Percentiles rank a stretch among this genome's conserved stretches.
phyloP scores from a whole-genome alignment of 2,113 vertebrate species.

The Phaethornis superciliosus region DNA sequence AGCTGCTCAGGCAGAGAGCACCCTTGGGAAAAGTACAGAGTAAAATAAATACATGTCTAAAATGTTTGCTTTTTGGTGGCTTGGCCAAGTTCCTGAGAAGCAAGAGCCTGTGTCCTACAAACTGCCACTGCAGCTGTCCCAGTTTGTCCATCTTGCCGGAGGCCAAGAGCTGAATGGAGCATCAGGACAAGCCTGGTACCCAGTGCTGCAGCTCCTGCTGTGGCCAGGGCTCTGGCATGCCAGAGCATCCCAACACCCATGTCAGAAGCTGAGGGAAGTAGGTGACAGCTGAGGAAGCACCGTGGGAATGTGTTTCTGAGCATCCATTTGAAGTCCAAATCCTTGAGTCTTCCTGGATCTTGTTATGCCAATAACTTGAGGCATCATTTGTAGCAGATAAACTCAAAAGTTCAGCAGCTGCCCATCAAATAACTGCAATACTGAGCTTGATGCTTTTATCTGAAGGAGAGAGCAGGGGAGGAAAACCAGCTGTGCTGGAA shows the following conservation, averaged over 20 bases:
- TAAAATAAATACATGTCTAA: constrained; percentile 53
- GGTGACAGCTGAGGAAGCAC: not conserved
- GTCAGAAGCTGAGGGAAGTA: not conserved
- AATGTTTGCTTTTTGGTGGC: constrained; percentile 48
- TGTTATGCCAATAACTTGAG: not conserved
- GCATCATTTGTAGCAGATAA: not conserved
- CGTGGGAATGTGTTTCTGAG: not conserved
- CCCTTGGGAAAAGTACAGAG: constrained; percentile 49
- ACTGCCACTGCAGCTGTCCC: not conserved
- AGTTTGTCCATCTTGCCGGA: not conserved
- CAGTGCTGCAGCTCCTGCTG: not conserved
- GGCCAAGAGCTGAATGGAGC: not conserved
- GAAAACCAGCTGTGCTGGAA: constrained; percentile 43
- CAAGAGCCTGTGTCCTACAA: constrained; percentile 14
- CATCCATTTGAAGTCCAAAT: not conserved
- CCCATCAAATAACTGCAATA: not conserved
- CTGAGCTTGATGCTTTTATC: constrained; percentile 1
- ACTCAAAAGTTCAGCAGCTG: not conserved
- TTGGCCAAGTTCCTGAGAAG: constrained; percentile 44
- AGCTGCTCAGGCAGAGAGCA: constrained; percentile 28
- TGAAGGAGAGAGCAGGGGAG: constrained; percentile 14
- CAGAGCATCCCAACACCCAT: not conserved
- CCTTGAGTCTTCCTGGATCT: not conserved
- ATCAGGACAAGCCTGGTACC: not conserved
- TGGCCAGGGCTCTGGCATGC: not conserved